Evolutionary conservation across 2,113 vertebrate species (phyloP).

Genomic region (Ariopsis seemanni): DNA sequence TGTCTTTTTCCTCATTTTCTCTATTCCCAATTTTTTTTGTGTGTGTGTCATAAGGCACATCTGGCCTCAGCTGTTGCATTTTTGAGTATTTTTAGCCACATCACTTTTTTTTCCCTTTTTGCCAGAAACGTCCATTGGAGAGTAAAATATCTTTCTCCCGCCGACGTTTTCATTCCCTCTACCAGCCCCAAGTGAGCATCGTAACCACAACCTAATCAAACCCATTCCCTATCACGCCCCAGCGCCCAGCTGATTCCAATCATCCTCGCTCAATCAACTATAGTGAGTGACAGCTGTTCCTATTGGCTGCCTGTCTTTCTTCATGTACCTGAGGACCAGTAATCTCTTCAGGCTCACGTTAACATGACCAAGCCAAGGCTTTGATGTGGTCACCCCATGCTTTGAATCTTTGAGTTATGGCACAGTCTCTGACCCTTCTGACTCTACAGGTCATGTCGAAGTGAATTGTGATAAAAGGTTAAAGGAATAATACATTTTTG

Average conservation of each 20-base stretch:
- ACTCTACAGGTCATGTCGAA: constrained; percentile 9
- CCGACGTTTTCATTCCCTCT: constrained; percentile 15
- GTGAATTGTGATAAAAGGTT: not conserved
- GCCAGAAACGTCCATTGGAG: constrained; percentile 52
- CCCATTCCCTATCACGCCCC: constrained; percentile 59
- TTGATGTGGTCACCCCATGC: constrained; percentile 46
- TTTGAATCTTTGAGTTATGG: constrained; percentile 20
- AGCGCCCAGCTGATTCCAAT: constrained; percentile 65
- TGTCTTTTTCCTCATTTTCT: not conserved
- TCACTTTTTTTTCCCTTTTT: constrained; percentile 39
- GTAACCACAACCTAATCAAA: constrained; percentile 60
- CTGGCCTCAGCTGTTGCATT: constrained; percentile 46
- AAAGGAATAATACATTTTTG: not conserved
- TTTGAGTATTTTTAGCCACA: constrained; percentile 56
- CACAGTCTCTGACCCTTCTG: not conserved
- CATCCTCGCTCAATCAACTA: constrained; percentile 48
- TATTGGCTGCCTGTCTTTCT: constrained; percentile 34
- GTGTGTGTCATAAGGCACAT: constrained; percentile 46
- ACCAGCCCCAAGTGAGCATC: constrained; percentile 46
- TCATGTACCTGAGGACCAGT: constrained; percentile 34
- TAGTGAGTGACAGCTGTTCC: constrained; percentile 41
- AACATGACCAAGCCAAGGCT: constrained; percentile 11
- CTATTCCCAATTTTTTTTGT: constrained; percentile 10
- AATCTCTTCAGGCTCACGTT: constrained; percentile 18
- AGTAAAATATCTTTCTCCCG: constrained; percentile 43